Percentiles rank a stretch among this genome's conserved stretches.
These are phyloP conservation scores for Microctenopoma stevenorrisi DNA, from an alignment of 2,797 vertebrate genomes.

Conservation along the genomic window DNA sequence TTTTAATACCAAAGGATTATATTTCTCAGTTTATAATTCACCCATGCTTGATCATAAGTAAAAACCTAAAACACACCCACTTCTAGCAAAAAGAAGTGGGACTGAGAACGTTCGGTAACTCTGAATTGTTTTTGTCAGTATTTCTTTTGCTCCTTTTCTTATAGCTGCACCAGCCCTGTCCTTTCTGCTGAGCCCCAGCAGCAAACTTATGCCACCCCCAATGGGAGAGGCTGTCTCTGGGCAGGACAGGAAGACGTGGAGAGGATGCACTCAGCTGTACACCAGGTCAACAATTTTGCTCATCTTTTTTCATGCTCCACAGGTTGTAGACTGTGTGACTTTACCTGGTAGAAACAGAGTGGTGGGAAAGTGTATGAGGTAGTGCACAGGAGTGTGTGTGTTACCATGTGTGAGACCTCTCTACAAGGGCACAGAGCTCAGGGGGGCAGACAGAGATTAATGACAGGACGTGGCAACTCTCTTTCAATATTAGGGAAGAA, in stretches of 20 bases:
- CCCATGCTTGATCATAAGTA: background rate
- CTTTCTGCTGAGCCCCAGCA: conserved; percentile 22
- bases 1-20: background rate
- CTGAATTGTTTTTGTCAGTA: background rate
- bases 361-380: background rate
- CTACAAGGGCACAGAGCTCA: conserved; percentile 57
- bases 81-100: background rate
- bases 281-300: conserved; percentile 56
- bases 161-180: conserved; percentile 34
- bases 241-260: conserved; percentile 16
- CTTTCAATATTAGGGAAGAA: conserved; percentile 61
- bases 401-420: conserved; percentile 31
- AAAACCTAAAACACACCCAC: background rate
- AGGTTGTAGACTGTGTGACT: conserved; percentile 37
- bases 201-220: conserved; percentile 45
- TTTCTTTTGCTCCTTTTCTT: background rate
- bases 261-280: conserved; percentile 28
- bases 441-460: conserved; percentile 68
- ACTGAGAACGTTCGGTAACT: background rate
- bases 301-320: conserved; percentile 67
- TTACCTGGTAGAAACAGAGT: conserved; percentile 11
- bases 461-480: conserved; percentile 67
- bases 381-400: background rate
- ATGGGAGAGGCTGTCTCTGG: conserved; percentile 47
- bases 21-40: background rate